Base-by-base conservation (phyloP, 2,888 invertebrate genomes). In the Eupithecia abbreviata region DNA sequence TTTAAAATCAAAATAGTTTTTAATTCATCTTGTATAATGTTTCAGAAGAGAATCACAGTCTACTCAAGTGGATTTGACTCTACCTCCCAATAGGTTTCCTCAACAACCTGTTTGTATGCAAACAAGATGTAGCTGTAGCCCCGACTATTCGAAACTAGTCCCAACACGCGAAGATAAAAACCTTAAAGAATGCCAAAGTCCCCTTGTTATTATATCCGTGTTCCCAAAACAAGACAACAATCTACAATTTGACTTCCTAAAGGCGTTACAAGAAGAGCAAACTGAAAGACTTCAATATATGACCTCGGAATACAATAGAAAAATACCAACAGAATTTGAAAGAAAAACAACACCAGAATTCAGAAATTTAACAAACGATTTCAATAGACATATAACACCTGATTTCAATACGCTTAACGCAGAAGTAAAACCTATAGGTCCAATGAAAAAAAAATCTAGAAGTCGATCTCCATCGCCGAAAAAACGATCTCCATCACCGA, bases 181-280 rank as follows among this genome's bases (percentile, higher is more conserved):
- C 6, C 73, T 83, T 13, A 86, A 86, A 73, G 81, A 84, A 66
- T 80, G 81, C 65, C 83, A 85, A 73, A 93, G 86, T 77, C 94
- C 94, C 30, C 77, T 94, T 41, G 91, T 94, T 3, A 86, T 94
- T 15, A 94, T 94, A 90, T 93, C 94, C 3, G 93, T 94, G 4
- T 94, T 91, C 82, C 91, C 92, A 15, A 90, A 89, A 76, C 84
- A 85, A 77, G 88, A 87, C 6, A 69, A 75, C 42, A 76, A 72
- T 15, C 42, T 67, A 0, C 12, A 45, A 68, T 12, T 71, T 47
- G 74, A 78, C 13, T 12, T 65, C 15, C 12, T 76, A 45, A 65
- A 78, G 30, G 72, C 73, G 41, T 49, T 68, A 4, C 73, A 78
- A 49, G 67, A 47, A 42, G 45, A 71, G 15, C 75, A 73, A n/a